Percentiles rank a stretch among this genome's conserved stretches.
Conservation (phyloP, 2,797 vertebrate species). For the Saxicola maurus region DNA sequence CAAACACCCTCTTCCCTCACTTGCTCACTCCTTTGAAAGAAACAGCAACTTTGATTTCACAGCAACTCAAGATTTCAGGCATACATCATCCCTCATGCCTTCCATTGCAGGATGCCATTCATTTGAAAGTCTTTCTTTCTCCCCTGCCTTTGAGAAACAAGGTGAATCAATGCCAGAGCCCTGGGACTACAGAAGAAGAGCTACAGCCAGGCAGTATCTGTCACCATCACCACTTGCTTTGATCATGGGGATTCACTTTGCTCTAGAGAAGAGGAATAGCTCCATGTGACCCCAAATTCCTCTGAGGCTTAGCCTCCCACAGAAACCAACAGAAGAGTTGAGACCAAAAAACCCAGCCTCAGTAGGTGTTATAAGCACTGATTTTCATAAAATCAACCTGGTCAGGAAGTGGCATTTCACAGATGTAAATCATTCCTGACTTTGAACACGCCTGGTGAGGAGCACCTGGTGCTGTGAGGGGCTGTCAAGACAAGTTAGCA, state of each 20-base stretch:
- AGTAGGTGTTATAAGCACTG: neutral
- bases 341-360: accelerated
- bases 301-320: neutral
- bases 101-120: neutral
- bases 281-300: neutral
- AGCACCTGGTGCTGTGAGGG: neutral
- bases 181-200: neutral
- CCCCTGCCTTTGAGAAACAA: neutral
- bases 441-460: accelerated
- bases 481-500: neutral
- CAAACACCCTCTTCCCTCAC: neutral
- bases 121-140: neutral
- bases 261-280: neutral
- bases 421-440: neutral
- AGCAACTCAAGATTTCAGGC: neutral
- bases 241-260: neutral
- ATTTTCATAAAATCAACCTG: neutral
- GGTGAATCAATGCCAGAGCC: accelerated
- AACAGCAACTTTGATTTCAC: neutral
- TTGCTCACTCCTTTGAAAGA: neutral
- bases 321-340: neutral
- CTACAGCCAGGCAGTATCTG: neutral
- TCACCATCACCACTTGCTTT: neutral
- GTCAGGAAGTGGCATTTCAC: neutral
- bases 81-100: neutral